These are phyloP conservation scores for Ephydatia muelleri DNA, from an alignment of 37 sponge, comb jelly and placozoan species.

Conservation along the genomic window DNA sequence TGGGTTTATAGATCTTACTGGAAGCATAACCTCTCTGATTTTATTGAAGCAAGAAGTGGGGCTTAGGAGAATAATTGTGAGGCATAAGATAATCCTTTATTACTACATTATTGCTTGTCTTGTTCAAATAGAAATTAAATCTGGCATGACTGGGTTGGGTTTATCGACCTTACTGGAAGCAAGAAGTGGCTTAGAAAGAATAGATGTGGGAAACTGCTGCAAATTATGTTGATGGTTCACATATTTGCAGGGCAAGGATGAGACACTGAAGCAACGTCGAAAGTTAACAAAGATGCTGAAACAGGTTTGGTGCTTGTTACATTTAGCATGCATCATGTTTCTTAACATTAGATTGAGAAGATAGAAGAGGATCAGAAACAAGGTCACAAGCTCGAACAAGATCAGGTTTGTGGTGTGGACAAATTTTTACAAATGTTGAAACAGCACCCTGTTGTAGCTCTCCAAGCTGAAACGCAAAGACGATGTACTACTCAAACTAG, in stretches of 20 bases:
- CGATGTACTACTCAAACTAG: background rate
- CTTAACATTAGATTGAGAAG: background rate
- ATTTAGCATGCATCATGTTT: background rate
- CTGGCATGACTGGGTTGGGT: too few species aligned
- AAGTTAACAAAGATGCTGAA: background rate
- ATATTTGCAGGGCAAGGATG: background rate
- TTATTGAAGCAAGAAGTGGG: too few species aligned
- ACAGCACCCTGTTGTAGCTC: background rate
- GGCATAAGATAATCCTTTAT: too few species aligned
- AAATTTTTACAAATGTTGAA: background rate
- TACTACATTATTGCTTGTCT: too few species aligned
- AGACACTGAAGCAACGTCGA: background rate
- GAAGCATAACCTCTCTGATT: too few species aligned
- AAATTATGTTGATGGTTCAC: too few species aligned
- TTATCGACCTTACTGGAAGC: too few species aligned
- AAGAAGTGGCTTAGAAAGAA: too few species aligned
- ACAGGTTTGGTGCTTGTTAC: background rate
- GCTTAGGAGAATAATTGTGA: too few species aligned
- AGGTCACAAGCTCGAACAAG: background rate
- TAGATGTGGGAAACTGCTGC: too few species aligned
- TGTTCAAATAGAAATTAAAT: too few species aligned
- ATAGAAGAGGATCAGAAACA: background rate
- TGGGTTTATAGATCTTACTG: too few species aligned
- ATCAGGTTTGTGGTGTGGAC: background rate
- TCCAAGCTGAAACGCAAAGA: background rate